Conservation (phyloP, 2,113 vertebrate genomes). For the Trematocara unimaculatum region DNA sequence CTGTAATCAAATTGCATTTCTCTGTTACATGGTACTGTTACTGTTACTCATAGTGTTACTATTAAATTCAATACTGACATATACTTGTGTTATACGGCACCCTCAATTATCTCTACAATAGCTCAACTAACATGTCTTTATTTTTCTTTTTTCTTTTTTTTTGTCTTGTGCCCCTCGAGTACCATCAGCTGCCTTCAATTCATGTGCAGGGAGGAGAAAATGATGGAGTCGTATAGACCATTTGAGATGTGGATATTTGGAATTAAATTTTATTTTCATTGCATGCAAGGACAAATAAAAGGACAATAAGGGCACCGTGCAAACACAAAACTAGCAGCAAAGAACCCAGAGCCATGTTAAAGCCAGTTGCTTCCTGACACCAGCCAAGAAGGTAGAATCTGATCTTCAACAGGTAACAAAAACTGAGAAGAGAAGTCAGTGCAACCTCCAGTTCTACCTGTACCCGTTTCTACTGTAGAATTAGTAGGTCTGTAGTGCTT, state of each 20-base stretch:
- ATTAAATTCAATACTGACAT: neutral
- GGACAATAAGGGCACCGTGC: neutral
- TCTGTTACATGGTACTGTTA: neutral
- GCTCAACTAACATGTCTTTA: neutral
- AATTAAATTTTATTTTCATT: neutral
- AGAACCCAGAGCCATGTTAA: neutral
- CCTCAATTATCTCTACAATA: neutral
- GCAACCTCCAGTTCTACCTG: neutral
- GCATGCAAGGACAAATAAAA: neutral
- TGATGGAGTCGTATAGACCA: neutral
- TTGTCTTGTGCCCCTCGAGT: neutral
- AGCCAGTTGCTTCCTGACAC: neutral
- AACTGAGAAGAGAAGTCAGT: neutral
- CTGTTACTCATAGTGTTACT: neutral
- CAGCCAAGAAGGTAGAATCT: neutral
- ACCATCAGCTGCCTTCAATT: neutral
- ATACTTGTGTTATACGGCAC: neutral
- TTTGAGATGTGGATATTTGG: neutral
- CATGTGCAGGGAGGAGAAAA: neutral
- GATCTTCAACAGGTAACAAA: neutral
- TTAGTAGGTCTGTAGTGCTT: neutral
- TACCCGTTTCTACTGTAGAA: neutral
- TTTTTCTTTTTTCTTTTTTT: neutral
- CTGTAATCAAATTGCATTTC: neutral
- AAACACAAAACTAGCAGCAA: neutral